phyloP scores from a whole-genome alignment of 92 coral and sea anemone species.

The Actinernus sp. region DNA sequence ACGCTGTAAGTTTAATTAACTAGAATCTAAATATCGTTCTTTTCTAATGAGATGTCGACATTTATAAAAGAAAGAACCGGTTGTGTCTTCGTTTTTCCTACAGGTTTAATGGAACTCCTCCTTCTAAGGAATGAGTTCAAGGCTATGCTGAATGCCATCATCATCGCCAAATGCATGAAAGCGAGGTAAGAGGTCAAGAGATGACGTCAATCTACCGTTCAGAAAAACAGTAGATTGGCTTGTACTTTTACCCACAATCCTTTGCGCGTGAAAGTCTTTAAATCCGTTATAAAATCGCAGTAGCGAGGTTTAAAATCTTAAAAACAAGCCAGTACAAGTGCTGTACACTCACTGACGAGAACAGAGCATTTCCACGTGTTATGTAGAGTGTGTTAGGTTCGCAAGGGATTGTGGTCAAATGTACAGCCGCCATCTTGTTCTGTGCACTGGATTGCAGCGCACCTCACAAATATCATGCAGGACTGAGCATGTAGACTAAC shows the following conservation, averaged over 20 bases:
- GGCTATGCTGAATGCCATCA: slow-evolving; percentile 82
- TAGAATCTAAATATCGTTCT: neutral
- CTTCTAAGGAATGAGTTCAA: slow-evolving; percentile 73
- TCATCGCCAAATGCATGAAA: slow-evolving; percentile 86
- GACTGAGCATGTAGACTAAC: too few relatives aligned
- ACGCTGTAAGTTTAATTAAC: slow-evolving; percentile 73
- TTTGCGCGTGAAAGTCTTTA: too few relatives aligned
- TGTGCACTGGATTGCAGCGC: too few relatives aligned
- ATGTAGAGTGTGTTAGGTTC: too few relatives aligned
- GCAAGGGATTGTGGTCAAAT: too few relatives aligned
- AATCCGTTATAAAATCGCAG: too few relatives aligned
- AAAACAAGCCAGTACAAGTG: too few relatives aligned
- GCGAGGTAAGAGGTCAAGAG: slow-evolving; percentile 65
- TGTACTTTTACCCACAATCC: neutral
- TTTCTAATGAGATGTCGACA: too few relatives aligned
- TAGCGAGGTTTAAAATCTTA: too few relatives aligned
- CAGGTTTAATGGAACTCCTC: slow-evolving; percentile 89
- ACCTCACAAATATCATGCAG: too few relatives aligned
- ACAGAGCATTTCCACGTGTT: too few relatives aligned
- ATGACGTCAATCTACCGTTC: neutral
- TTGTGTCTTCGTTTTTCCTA: neutral
- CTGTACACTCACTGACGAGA: neutral
- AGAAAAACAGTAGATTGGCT: neutral
- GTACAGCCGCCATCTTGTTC: too few relatives aligned
- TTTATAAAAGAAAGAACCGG: neutral